These are phyloP conservation scores for Gallinago paraguaiae DNA, from an alignment of 2,113 vertebrate genomes.

Conservation along the genomic window DNA sequence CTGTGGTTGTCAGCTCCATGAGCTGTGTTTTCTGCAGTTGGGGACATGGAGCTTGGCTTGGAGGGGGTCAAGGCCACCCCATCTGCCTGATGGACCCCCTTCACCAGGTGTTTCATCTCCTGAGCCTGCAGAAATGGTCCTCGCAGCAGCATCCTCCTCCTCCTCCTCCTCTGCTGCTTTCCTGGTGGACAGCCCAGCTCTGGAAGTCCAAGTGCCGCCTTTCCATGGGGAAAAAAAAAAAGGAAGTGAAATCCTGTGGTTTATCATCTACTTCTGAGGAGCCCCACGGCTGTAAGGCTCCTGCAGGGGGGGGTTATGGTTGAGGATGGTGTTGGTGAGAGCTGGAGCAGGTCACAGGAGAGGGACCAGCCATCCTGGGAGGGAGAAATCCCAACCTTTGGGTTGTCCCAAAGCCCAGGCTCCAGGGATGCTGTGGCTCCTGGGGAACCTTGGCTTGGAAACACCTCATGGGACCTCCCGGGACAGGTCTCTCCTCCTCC, in stretches of 20 bases:
- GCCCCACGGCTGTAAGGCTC: neutral
- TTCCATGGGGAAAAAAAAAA: neutral
- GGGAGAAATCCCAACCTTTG: neutral
- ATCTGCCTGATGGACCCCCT: neutral
- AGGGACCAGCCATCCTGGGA: neutral
- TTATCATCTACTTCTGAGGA: neutral
- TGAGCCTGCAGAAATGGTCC: neutral
- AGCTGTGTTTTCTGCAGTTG: neutral
- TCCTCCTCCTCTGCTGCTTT: neutral
- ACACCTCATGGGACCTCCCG: neutral
- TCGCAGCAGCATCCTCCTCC: neutral
- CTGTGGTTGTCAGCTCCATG: neutral
- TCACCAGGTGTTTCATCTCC: neutral
- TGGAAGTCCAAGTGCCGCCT: neutral
- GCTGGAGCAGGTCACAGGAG: neutral
- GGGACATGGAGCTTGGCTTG: neutral
- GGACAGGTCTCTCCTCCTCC: neutral
- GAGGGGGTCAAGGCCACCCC: neutral
- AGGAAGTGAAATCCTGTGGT: neutral
- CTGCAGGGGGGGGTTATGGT: neutral
- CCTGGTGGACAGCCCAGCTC: too few relatives aligned
- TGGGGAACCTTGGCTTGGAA: fast-evolving
- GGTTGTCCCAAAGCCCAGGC: fast-evolving
- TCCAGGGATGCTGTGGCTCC: neutral
- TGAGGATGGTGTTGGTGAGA: neutral